Base-by-base conservation (phyloP, 2,797 vertebrate species). In the Zonotrichia albicollis region DNA sequence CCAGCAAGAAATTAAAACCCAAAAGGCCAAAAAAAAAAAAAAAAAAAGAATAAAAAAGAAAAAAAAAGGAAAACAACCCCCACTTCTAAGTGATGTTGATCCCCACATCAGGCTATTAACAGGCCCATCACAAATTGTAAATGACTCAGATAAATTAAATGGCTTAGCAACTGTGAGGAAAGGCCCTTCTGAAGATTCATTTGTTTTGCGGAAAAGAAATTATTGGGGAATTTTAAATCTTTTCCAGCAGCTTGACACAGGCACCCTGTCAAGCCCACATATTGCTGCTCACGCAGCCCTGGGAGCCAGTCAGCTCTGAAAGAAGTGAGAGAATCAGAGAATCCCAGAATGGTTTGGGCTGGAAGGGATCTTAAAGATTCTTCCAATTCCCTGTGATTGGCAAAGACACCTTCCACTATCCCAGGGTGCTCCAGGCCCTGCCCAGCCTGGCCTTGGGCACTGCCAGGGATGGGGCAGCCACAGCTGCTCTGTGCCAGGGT, bases 91-190 rank as follows among this genome's bases (percentile, higher is more conserved):
- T 21, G 83, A 82, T 80, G 90, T 36, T 72, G 95, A 96, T 94
- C 91, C 84, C 94, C 66, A 54, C 71, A 89, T 91, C 92, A 85
- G 65, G 88, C 92, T 76, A 86, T 96, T 95, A 97, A 96, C 89
- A 88, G 90, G 43, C 88, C 95, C 96, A 96, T 96, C 97, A 97
- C 91, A 96, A 97, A 96, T 89, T 95, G 81, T 93, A 96, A 97
- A 97, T 83, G 94, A 81, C 96, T 97, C 83, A 32, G 82, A 97
- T 96, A 97, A 98, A 98, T 97, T 90, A 96, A 96, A 96, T 38
- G 65, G 93, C 94, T 96, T 96, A 89, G 96, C 97, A 97, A 97
- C 96, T 97, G 97, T 25, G 19, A 89, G 80, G 94, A 96, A 96
- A 95, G 91, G 85, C 72, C 81, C 88, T 87, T 88, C 90, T 26